Percentiles rank a stretch among this genome's conserved stretches.
Evolutionary conservation across 2,113 vertebrate species (phyloP).

Genomic region (mouse (Mus musculus)): DNA sequence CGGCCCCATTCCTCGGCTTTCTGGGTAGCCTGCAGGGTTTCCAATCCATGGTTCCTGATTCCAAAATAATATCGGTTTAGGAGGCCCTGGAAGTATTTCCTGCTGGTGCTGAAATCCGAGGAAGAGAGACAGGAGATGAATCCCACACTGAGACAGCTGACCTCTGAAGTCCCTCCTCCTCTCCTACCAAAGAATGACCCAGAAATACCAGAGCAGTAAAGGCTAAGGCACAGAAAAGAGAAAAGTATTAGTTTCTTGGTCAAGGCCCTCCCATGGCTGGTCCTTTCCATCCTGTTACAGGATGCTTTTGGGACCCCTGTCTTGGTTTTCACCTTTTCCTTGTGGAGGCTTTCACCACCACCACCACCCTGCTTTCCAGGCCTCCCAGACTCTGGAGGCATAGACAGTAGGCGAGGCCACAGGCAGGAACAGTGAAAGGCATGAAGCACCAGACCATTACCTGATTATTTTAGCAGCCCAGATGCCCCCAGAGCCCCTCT

Average conservation of each 20-base stretch:
- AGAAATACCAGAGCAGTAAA: background rate
- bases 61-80: background rate
- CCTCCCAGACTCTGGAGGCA: background rate
- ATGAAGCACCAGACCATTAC: background rate
- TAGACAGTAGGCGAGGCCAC: background rate
- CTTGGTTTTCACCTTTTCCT: background rate
- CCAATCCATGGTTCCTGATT: background rate
- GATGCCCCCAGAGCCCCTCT: background rate
- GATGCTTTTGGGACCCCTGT: background rate
- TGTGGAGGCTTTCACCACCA: background rate
- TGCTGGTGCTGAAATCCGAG: background rate
- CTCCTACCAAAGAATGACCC: background rate
- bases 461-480: conserved; percentile 58
- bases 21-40: background rate
- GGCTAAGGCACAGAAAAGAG: background rate
- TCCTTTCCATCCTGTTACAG: background rate
- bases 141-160: background rate
- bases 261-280: background rate
- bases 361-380: background rate
- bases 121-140: background rate
- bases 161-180: background rate
- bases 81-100: background rate
- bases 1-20: conserved; percentile 43
- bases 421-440: background rate
- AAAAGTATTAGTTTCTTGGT: too few species aligned